phyloP scores from a whole-genome alignment of 2,797 vertebrate genomes.

The Halcyon leucocephala region DNA sequence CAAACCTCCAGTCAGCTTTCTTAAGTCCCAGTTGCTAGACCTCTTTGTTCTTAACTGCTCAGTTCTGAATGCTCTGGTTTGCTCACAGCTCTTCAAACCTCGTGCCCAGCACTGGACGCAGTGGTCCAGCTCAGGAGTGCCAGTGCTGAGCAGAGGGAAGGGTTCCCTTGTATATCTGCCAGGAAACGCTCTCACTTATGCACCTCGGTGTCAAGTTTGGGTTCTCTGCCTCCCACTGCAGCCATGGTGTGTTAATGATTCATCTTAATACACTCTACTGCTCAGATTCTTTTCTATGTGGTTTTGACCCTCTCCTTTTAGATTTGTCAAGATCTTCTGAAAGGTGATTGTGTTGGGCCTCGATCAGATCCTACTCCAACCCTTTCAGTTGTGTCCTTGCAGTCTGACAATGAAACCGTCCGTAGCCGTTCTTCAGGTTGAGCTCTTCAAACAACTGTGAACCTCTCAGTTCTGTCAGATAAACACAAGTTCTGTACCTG shows the following conservation, averaged over 20 bases:
- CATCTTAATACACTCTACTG: neutral
- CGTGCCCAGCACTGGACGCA: neutral
- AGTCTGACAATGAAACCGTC: neutral
- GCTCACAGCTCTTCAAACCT: accelerated
- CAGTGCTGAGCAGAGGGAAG: neutral
- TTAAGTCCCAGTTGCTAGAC: accelerated
- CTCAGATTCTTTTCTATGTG: neutral
- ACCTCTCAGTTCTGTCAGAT: neutral
- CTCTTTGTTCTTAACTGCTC: neutral
- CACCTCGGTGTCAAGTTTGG: neutral
- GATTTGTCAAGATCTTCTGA: neutral
- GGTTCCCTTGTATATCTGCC: neutral
- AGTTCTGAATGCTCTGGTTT: neutral
- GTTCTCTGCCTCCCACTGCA: neutral
- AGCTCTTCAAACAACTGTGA: neutral
- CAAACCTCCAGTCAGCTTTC: neutral
- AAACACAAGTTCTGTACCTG: neutral
- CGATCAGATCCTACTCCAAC: neutral
- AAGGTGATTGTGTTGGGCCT: neutral
- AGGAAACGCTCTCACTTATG: neutral
- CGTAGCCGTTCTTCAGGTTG: neutral
- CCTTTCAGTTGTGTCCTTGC: neutral
- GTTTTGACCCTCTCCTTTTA: neutral
- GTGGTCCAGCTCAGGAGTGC: accelerated
- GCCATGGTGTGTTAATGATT: neutral